A percentile compares a stretch with the other conserved stretches of the same genome.
Conservation (phyloP, 2,888 invertebrate genomes). For the Tetheella fluctuosa region DNA sequence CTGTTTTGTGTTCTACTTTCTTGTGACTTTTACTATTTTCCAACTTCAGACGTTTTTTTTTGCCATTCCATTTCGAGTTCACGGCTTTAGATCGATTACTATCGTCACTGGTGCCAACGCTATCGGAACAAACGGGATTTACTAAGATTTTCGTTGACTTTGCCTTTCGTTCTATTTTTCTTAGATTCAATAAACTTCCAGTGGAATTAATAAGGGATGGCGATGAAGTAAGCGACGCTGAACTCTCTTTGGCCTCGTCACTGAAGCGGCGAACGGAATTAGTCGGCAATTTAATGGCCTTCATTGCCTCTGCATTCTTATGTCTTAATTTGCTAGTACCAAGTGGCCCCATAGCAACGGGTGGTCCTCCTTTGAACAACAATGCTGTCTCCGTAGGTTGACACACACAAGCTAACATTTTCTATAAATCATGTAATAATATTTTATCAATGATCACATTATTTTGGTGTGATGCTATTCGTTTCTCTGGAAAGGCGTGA, state of each 20-base stretch:
- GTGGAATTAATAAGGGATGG: slow-evolving; percentile 64
- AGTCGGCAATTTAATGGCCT: slow-evolving; percentile 64
- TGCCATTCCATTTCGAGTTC: slow-evolving; percentile 73
- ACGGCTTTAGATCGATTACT: slow-evolving; percentile 68
- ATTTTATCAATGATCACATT: slow-evolving; percentile 64
- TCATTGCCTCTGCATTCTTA: slow-evolving; percentile 61
- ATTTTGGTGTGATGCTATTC: slow-evolving; percentile 46
- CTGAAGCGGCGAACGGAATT: slow-evolving; percentile 58
- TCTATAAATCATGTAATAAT: slow-evolving; percentile 58
- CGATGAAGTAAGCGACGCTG: slow-evolving; percentile 62
- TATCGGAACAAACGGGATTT: slow-evolving; percentile 77
- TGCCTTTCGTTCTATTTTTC: slow-evolving; percentile 75
- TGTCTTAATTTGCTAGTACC: slow-evolving; percentile 74
- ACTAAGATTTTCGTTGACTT: slow-evolving; percentile 80
- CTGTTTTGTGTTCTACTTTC: slow-evolving; percentile 53
- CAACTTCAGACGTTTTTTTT: slow-evolving; percentile 75
- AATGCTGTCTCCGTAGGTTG: slow-evolving; percentile 85
- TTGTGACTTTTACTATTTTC: slow-evolving; percentile 53
- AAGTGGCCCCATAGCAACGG: slow-evolving; percentile 83
- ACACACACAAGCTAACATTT: slow-evolving; percentile 88
- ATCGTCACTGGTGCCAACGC: slow-evolving; percentile 71
- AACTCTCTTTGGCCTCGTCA: slow-evolving; percentile 63
- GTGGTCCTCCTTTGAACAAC: slow-evolving; percentile 80
- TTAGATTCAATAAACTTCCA: slow-evolving; percentile 70
- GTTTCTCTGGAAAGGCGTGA: slow-evolving; percentile 24